Evolutionary conservation across 35 echinoderm and acorn worm genomes (phyloP), one percentile per base, ranked within the genome.

Genomic region (Acanthaster planci): DNA sequence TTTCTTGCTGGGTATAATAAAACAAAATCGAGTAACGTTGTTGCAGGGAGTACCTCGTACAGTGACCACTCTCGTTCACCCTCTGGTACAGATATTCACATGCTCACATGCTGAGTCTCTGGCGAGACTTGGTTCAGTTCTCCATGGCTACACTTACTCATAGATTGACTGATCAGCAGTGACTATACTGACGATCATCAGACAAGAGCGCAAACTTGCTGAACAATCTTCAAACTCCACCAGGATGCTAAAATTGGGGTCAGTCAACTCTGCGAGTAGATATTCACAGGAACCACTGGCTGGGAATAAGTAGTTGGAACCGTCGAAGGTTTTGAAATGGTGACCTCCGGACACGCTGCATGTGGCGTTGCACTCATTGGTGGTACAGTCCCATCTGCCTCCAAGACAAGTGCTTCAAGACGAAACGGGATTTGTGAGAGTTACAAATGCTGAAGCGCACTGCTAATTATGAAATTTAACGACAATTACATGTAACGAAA

Each of bases 291-390:
- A 36, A 37, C 81, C 36, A 12, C 19, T 83, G 27, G 52, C 81
- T 17, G 81, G 81, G 34, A 83, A 83, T 14, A 37, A 15, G 22
- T 59, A 83, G 30, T 83, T 57, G n/a, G 56, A 83, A 59, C 55
- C 81, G 38, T 83, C 81, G 56, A 83, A 83, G 31, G 81, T 59
- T 37, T 38, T 14, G 54, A 59, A 83, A 38, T 83, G 81, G 30
- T 57, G 52, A 2, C 81, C 54, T 16, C 53, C 38, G 37, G 29
- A 37, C 54, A 83, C 81, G 44, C 51, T 58, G 44, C 81, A 83
- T 9, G 81, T 83, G 26, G 53, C 15, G 53, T 5, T 83, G 51
- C 54, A 72, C 64, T 72, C 64, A 14, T 72, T 72, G 64, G 23
- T 30, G 8, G 34, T 34, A 29, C 64, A 72, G 7, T 72, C 64